Percentiles rank a stretch among this genome's conserved stretches.
These are phyloP conservation scores for Hyppa rectilinea DNA, from an alignment of 2,888 invertebrate species.

Conservation along the genomic window DNA sequence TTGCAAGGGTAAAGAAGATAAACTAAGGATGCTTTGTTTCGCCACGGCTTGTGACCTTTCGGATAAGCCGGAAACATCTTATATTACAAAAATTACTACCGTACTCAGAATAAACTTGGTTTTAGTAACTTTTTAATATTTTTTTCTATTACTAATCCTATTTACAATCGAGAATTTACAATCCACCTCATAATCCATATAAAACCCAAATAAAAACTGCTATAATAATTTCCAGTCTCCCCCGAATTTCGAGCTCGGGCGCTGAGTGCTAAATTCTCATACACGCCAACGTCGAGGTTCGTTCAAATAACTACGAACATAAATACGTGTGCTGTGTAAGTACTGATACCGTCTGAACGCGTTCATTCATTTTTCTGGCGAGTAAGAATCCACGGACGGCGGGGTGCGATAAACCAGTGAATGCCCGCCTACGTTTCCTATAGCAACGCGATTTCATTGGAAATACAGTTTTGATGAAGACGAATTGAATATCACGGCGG, in stretches of 20 bases:
- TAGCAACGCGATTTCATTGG: conserved; percentile 57
- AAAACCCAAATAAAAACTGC: conserved; percentile 42
- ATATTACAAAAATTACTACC: conserved; percentile 5
- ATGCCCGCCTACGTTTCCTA: conserved; percentile 55
- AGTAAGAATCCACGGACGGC: conserved; percentile 59
- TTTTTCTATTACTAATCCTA: not conserved
- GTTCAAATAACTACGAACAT: conserved; percentile 61
- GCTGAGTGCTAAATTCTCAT: conserved; percentile 58
- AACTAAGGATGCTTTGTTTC: conserved; percentile 35
- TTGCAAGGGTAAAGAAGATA: conserved; percentile 29
- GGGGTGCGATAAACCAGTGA: conserved; percentile 63
- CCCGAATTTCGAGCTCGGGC: conserved; percentile 44
- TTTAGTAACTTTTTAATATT: not conserved
- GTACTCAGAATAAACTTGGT: not conserved
- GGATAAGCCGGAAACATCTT: conserved; percentile 30
- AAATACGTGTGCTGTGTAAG: conserved; percentile 58
- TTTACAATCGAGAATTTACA: not conserved
- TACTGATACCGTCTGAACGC: conserved; percentile 62
- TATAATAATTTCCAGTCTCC: conserved; percentile 49
- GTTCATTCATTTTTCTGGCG: conserved; percentile 70
- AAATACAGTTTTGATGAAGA: conserved; percentile 66
- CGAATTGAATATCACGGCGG: conserved; percentile 55
- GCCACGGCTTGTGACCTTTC: conserved; percentile 37
- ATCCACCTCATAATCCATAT: conserved; percentile 16
- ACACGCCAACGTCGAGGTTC: conserved; percentile 45